Base-by-base conservation (phyloP, 2,113 vertebrate species). In the Lycaon pictus region DNA sequence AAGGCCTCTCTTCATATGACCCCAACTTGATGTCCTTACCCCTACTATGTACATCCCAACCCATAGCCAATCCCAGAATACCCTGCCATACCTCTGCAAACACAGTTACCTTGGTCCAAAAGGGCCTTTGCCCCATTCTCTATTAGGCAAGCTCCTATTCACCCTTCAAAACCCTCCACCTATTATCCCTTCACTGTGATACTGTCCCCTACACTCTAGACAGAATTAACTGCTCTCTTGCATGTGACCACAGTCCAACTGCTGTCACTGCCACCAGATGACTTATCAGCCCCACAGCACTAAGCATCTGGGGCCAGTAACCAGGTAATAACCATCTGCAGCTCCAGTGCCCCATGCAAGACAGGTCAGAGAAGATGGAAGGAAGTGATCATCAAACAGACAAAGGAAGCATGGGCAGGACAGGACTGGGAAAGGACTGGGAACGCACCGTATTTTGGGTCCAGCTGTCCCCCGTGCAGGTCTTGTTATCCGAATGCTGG, bases 401-500 rank as follows among this genome's bases (percentile, higher is more conserved):
- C 22, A 13, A 25, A 95, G 63, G 35, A 93, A 56, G 15, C 13
- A 79, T 0, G 25, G 79, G 16, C 25, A 51, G 56, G 87, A 51
- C 0, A 91, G 82, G 35, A 37, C 19, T 11, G 51, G 76, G 72
- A 0, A 0, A 27, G 79, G 90, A 62, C 55, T 83, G 51, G 85
- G 82, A 0, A 7, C 98, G 93, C 94, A 99, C 99, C 37, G 99
- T 99, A 98, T 99, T 99, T 88, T 99, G 99, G 7, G 99, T 99
- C 97, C 99, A 99, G 87, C 98, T 72, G 0, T 99, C 99, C 62
- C 99, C 98, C 0, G 97, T 76, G 13, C 98, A 98, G 7, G 98
- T 99, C 98, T 99, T 99, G 96, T 99, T 99, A 89, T 99, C 99
- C 0, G 98, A 96, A 95, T 99, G 99, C 98, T 99, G 99, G 0